A percentile compares a stretch with the other conserved stretches of the same genome.
phyloP scores from a whole-genome alignment of 2,888 invertebrate genomes.

The Pardosa pseudoannulata region DNA sequence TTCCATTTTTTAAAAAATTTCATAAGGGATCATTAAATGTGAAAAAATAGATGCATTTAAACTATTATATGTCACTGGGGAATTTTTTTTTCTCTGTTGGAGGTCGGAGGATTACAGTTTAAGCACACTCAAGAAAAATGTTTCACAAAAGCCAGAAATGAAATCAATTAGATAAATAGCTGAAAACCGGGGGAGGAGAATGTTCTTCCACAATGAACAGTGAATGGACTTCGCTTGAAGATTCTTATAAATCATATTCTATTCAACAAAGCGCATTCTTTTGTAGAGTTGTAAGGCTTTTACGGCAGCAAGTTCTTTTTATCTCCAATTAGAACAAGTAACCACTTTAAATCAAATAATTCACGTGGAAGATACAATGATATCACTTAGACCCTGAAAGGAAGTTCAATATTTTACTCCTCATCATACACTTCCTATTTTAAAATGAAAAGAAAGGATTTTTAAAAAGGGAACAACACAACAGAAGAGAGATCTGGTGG shows the following conservation, averaged over 20 bases:
- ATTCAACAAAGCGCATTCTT: background rate
- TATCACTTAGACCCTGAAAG: background rate
- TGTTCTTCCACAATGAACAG: background rate
- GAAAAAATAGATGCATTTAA: too few species aligned
- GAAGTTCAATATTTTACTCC: slow-evolving; percentile 12
- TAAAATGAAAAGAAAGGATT: background rate
- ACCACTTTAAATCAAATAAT: slow-evolving; percentile 7
- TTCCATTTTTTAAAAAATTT: too few species aligned
- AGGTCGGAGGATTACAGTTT: too few species aligned
- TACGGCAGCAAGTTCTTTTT: background rate
- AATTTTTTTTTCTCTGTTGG: too few species aligned
- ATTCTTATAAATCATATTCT: background rate
- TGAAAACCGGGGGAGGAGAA: background rate
- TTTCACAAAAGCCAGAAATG: background rate
- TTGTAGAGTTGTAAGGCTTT: background rate
- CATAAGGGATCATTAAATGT: too few species aligned
- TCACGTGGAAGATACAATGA: background rate
- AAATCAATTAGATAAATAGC: background rate
- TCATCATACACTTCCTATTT: background rate
- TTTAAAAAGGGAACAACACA: background rate
- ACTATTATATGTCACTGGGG: too few species aligned
- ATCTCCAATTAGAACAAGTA: background rate
- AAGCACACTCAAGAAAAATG: too few species aligned
- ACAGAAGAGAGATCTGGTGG: background rate
- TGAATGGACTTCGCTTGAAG: background rate